These are phyloP conservation scores for Pseudachorutes palmiensis DNA, from an alignment of 1,140 invertebrate species.

Conservation along the genomic window DNA sequence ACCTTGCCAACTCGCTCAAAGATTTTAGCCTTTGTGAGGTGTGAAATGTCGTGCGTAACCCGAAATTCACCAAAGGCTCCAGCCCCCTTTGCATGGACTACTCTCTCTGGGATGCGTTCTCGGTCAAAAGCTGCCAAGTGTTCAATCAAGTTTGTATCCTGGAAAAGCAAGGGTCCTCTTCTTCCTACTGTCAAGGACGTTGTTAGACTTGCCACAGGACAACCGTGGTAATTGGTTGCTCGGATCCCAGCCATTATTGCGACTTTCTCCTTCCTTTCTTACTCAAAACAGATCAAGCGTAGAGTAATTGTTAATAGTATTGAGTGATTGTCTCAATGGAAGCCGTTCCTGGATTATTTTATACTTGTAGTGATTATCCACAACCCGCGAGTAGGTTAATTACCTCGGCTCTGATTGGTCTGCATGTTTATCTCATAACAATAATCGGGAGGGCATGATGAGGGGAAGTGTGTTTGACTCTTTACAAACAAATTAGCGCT, in stretches of 20 bases:
- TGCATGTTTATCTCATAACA: too few species aligned
- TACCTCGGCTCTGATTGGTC: neutral
- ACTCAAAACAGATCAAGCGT: neutral
- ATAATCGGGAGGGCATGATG: too few species aligned
- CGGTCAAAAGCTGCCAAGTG: slow-evolving; percentile 47
- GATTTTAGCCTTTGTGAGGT: slow-evolving; percentile 20
- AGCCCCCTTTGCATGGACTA: slow-evolving; percentile 38
- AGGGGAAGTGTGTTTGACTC: too few species aligned
- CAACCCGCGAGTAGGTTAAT: neutral
- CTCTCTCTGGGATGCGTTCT: slow-evolving; percentile 57
- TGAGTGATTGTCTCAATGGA: neutral
- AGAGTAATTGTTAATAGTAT: neutral
- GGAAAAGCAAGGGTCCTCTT: slow-evolving; percentile 53
- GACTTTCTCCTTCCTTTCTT: neutral
- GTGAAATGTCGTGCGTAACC: slow-evolving; percentile 24
- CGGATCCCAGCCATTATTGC: neutral
- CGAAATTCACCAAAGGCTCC: slow-evolving; percentile 33
- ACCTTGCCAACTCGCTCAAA: slow-evolving; percentile 28
- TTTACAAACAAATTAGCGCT: too few species aligned
- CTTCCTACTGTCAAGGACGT: neutral
- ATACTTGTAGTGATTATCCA: neutral
- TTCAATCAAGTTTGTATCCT: slow-evolving; percentile 43
- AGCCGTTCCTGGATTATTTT: neutral
- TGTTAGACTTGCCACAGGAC: slow-evolving; percentile 10
- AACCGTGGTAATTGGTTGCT: slow-evolving; percentile 11